Conservation (phyloP, 2,113 vertebrate genomes). For the Capreolus pygargus region DNA sequence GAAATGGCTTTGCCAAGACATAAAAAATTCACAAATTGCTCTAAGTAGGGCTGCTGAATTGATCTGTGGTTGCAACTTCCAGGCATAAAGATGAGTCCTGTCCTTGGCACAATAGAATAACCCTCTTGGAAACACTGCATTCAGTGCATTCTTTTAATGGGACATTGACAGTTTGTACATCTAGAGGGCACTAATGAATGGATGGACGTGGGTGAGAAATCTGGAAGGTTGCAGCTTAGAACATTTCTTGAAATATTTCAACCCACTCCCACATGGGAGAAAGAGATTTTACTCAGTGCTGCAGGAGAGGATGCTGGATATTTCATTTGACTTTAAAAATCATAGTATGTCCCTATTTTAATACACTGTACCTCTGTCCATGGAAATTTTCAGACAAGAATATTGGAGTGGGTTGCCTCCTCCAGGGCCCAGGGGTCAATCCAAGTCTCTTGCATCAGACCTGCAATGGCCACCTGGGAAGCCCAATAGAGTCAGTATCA, state of each 20-base stretch:
- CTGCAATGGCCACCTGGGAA: neutral
- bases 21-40: neutral
- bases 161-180: neutral
- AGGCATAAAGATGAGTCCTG: neutral
- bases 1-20: neutral
- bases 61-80: neutral
- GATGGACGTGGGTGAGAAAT: neutral
- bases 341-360: neutral
- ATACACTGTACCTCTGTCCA: neutral
- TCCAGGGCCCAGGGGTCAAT: neutral
- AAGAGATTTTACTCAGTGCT: neutral
- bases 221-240: neutral
- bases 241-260: neutral
- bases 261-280: neutral
- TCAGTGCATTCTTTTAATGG: neutral
- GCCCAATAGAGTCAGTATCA: neutral
- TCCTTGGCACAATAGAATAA: neutral
- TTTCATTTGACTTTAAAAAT: neutral
- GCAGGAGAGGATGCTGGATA: neutral
- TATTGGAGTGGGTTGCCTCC: neutral
- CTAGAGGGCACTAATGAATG: neutral
- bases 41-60: neutral
- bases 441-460: neutral
- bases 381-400: neutral
- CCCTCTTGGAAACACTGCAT: neutral